Conservation (phyloP, 1,140 invertebrate genomes). For the Drosophila nikananu region DNA sequence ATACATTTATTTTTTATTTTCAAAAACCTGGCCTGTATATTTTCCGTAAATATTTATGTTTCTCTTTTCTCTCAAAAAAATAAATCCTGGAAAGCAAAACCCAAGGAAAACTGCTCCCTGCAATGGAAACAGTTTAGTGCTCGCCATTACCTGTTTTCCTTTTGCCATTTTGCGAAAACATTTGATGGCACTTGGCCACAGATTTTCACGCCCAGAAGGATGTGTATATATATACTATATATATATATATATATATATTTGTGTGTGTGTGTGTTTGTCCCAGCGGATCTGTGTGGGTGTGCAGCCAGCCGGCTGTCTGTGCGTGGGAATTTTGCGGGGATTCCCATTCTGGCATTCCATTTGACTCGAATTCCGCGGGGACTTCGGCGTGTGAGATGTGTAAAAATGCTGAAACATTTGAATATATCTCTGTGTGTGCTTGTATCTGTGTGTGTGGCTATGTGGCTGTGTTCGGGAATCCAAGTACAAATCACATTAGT, state of each 20-base stretch:
- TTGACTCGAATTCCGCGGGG: slow-evolving; percentile 37
- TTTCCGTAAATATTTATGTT: background rate
- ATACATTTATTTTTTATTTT: background rate
- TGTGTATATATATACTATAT: too few species aligned
- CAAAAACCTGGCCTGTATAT: background rate
- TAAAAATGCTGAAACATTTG: slow-evolving; percentile 61
- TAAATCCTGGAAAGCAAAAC: background rate
- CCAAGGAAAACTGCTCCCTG: background rate
- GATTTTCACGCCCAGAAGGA: slow-evolving; percentile 32
- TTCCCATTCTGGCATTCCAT: slow-evolving; percentile 23
- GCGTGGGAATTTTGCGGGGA: slow-evolving; percentile 28
- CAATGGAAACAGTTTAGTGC: slow-evolving; percentile 27
- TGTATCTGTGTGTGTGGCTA: background rate
- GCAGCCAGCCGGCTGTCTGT: background rate
- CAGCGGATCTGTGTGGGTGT: slow-evolving; percentile 9
- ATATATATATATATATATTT: background rate
- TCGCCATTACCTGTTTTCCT: slow-evolving; percentile 29
- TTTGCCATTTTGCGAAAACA: slow-evolving; percentile 19
- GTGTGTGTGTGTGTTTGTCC: background rate
- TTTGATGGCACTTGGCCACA: slow-evolving; percentile 34
- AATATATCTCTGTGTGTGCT: slow-evolving; percentile 20
- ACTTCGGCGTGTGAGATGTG: slow-evolving; percentile 42
- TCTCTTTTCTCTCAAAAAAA: background rate
- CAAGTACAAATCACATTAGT: slow-evolving; percentile 76
- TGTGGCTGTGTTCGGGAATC: slow-evolving; percentile 41